These are phyloP conservation scores for Cinara cedri DNA, from an alignment of 2,888 invertebrate genomes.

Conservation along the genomic window DNA sequence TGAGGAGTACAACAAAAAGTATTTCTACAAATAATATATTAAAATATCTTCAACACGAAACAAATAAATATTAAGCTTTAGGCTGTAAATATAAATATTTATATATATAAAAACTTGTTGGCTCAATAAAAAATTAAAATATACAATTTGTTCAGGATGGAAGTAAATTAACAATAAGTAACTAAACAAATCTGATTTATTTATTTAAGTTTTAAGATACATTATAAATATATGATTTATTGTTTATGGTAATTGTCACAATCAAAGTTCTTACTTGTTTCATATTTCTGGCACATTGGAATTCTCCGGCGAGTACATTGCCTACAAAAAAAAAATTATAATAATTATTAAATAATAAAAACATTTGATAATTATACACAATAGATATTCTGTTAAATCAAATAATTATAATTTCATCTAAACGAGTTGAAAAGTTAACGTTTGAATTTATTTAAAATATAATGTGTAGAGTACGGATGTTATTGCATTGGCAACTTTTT, in stretches of 20 bases:
- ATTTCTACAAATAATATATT: neutral
- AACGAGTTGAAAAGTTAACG: neutral
- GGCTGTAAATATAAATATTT: slow-evolving; percentile 1
- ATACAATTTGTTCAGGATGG: neutral
- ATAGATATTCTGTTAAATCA: neutral
- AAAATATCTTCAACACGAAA: neutral
- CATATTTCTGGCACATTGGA: slow-evolving; percentile 76
- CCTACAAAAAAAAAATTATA: slow-evolving; percentile 28
- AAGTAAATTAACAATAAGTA: slow-evolving; percentile 18
- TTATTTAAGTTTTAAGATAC: slow-evolving; percentile 31
- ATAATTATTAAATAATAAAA: neutral
- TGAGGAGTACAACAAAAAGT: neutral
- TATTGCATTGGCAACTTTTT: too few species aligned
- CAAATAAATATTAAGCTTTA: slow-evolving; percentile 15
- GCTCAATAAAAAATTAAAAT: slow-evolving; percentile 4
- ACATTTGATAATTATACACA: too few species aligned
- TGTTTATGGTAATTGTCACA: slow-evolving; percentile 67
- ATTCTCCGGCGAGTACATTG: slow-evolving; percentile 67
- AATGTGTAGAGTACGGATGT: too few species aligned
- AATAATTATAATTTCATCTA: neutral
- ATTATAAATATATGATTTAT: slow-evolving; percentile 52
- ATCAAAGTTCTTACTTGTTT: slow-evolving; percentile 78
- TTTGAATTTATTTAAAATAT: too few species aligned
- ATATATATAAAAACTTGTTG: neutral
- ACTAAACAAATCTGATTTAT: slow-evolving; percentile 6